Evolutionary conservation across 2,797 vertebrate genomes (phyloP), one percentile per base, ranked within the genome.

Genomic region (Petrocephalus sullivani): DNA sequence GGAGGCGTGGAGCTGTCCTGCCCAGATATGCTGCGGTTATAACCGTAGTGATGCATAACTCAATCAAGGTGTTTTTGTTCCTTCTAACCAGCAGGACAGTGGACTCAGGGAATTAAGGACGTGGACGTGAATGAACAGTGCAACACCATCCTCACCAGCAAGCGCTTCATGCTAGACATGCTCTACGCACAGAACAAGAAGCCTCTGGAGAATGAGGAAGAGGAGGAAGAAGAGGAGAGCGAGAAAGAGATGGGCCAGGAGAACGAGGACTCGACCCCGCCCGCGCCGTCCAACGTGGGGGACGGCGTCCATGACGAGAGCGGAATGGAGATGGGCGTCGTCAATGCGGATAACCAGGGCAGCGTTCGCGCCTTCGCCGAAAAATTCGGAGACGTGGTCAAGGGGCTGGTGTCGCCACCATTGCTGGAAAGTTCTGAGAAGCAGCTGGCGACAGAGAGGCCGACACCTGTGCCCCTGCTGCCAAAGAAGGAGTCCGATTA

Each of bases 91-190:
- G 87, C 95, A 98, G 97, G 96, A 92, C 94, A 96, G 1, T 98
- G 97, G 97, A 93, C 93, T 0, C 90, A 95, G 67, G 95, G 95
- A 88, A 92, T 95, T 90, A 97, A 97, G 93, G 96, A 97, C 90
- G 93, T 92, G 33, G 94, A 95, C 88, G 95, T 97, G 91, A 97
- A 96, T 88, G 96, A 97, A 87, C 96, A 97, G 92, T 96, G 97
- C 92, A 97, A 96, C 93, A 97, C 96, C 92, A 97, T 98, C 92
- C 96, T 98, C 92, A 97, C 96, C 92, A 97, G 92, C 94, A 98
- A 98, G 93, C 95, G 96, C 88, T 98, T 98, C 94, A 98, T 99
- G 97, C 94, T 99, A 96, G 98, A 99, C 94, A 98, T 98, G 97
- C 96, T 99, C 92, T 98, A 98, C 88, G 95, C 97, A 83, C 97